These are phyloP conservation scores for Bombus consobrinus DNA, from an alignment of 1,140 invertebrate species.

Conservation along the genomic window DNA sequence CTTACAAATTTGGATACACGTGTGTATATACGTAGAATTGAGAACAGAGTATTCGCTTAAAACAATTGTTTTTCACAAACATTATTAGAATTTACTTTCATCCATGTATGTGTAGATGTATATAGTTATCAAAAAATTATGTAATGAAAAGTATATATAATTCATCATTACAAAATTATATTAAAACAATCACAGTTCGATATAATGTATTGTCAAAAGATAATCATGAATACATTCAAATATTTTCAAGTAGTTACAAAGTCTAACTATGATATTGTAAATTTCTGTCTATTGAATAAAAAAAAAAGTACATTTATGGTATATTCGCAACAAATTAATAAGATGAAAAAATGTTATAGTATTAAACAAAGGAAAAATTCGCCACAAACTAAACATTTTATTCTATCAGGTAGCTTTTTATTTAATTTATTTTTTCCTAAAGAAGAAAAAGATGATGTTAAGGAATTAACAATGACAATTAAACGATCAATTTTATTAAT, in stretches of 20 bases:
- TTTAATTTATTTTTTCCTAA: conserved; percentile 77
- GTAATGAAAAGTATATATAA: not conserved
- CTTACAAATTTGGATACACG: not conserved
- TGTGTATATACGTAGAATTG: not conserved
- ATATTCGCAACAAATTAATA: conserved; percentile 17
- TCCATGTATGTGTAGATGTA: not conserved
- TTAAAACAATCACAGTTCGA: not conserved
- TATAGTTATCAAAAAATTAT: not conserved
- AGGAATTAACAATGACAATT: conserved; percentile 86
- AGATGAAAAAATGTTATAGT: conserved; percentile 6
- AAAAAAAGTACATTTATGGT: not conserved
- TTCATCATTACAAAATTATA: not conserved
- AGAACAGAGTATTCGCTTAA: not conserved
- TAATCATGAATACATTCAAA: conserved; percentile 1
- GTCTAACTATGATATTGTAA: not conserved
- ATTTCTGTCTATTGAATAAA: not conserved
- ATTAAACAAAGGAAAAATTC: not conserved
- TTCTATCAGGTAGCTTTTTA: conserved; percentile 44
- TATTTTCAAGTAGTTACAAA: not conserved
- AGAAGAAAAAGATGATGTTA: conserved; percentile 83
- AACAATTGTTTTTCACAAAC: not conserved
- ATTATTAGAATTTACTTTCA: not conserved
- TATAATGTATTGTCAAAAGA: conserved; percentile 17
- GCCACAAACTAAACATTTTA: not conserved
- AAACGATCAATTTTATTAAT: conserved; percentile 89